Conservation (phyloP, 1,140 invertebrate genomes). For the Ips nitidus region DNA sequence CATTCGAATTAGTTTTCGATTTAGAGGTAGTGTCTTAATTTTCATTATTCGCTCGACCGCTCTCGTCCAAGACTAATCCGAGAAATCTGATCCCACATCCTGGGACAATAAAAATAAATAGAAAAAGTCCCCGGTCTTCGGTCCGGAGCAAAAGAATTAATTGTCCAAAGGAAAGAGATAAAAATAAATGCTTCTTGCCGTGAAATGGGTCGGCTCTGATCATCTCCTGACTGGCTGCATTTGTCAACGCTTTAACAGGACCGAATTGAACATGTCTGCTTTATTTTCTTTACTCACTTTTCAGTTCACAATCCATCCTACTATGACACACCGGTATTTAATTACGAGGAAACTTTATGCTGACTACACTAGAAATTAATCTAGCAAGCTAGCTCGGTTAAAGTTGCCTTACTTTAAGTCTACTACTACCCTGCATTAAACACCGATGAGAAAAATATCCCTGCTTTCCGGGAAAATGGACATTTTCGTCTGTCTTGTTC, state of each 20-base stretch:
- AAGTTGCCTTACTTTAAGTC: too few species aligned
- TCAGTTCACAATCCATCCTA: too few species aligned
- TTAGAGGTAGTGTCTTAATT: neutral
- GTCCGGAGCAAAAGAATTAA: conserved; percentile 25
- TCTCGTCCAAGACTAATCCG: conserved; percentile 4
- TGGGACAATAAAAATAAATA: conserved; percentile 22
- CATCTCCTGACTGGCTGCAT: conserved; percentile 22
- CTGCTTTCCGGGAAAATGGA: conserved; percentile 5
- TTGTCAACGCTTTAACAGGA: conserved; percentile 21
- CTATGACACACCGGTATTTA: too few species aligned
- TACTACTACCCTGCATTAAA: conserved; percentile 11
- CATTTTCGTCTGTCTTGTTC: conserved; percentile 30
- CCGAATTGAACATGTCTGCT: neutral
- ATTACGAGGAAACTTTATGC: too few species aligned
- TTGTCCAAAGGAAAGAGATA: conserved; percentile 27
- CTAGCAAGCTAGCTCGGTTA: too few species aligned
- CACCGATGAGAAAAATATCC: conserved; percentile 26
- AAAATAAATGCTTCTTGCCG: conserved; percentile 25
- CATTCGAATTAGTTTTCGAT: neutral
- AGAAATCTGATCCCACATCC: conserved; percentile 22
- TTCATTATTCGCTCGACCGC: conserved; percentile 6
- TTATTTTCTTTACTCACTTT: neutral
- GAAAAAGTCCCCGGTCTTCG: conserved; percentile 16
- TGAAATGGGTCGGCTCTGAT: conserved; percentile 19
- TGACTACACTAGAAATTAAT: too few species aligned